Evolutionary conservation across 2,888 invertebrate genomes (phyloP).

Genomic region (Cancer borealis): DNA sequence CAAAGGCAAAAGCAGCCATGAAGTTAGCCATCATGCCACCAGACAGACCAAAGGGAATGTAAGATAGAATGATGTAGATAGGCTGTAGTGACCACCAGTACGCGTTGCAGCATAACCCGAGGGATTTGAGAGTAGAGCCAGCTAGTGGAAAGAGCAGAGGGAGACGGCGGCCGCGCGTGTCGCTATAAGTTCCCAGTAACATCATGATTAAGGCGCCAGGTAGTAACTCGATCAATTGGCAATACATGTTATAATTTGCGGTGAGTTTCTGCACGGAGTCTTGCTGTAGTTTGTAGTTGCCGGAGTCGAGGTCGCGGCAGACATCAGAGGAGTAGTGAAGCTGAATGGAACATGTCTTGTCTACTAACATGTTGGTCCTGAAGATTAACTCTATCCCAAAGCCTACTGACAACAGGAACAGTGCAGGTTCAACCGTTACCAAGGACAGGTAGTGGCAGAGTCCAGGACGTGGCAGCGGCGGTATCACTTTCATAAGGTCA

Average conservation of each 20-base stretch:
- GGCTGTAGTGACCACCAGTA: conserved; percentile 63
- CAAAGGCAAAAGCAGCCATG: conserved; percentile 49
- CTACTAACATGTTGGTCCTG: conserved; percentile 60
- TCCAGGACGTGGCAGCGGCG: neutral
- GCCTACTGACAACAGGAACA: conserved; percentile 38
- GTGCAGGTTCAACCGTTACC: conserved; percentile 61
- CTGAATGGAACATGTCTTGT: conserved; percentile 55
- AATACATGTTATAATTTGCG: conserved; percentile 55
- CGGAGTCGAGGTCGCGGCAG: conserved; percentile 56
- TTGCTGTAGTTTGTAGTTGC: conserved; percentile 54
- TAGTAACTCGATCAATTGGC: neutral
- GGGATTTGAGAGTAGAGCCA: conserved; percentile 49
- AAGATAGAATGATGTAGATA: conserved; percentile 49
- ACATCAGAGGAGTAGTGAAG: conserved; percentile 53
- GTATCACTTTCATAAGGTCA: too few species aligned
- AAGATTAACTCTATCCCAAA: conserved; percentile 44
- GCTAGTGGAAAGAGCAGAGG: conserved; percentile 49
- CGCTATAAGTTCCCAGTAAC: conserved; percentile 59
- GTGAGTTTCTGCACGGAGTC: conserved; percentile 48
- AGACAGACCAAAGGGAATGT: conserved; percentile 54
- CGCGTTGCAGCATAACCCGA: conserved; percentile 39
- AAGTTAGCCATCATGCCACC: conserved; percentile 47
- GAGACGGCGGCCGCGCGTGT: conserved; percentile 53
- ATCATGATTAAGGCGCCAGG: conserved; percentile 42
- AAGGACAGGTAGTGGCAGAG: conserved; percentile 21